A percentile compares a stretch with the other conserved stretches of the same genome.
phyloP scores from a whole-genome alignment of 2,888 invertebrate species.

The Drosophila nigricruria region DNA sequence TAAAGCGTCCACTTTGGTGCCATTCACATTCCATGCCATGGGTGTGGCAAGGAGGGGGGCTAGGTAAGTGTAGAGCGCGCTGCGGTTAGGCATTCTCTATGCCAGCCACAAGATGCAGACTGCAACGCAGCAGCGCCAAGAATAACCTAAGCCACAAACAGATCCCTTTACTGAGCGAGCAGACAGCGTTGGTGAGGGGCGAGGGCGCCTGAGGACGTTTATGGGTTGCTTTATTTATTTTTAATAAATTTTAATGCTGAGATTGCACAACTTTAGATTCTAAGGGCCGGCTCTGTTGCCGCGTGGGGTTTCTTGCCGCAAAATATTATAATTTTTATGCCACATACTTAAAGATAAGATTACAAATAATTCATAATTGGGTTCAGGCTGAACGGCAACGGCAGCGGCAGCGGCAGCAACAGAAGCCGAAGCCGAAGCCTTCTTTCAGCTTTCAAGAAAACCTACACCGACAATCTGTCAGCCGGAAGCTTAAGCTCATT shows the following conservation, averaged over 20 bases:
- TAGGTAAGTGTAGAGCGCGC: constrained; percentile 3
- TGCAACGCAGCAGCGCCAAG: constrained; percentile 26
- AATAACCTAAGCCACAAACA: constrained; percentile 37
- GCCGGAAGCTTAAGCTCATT: constrained; percentile 53
- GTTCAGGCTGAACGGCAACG: constrained; percentile 51
- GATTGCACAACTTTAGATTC: constrained; percentile 63
- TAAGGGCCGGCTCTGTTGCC: constrained; percentile 22
- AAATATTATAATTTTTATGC: constrained; percentile 76
- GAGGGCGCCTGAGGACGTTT: constrained; percentile 25
- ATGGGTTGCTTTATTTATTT: constrained; percentile 60
- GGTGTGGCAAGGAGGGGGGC: neutral
- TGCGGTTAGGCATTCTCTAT: constrained; percentile 66
- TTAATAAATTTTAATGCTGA: constrained; percentile 79
- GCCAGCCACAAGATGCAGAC: constrained; percentile 51
- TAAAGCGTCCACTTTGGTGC: constrained; percentile 80
- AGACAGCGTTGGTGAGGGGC: neutral
- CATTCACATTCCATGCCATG: constrained; percentile 65
- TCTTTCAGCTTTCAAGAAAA: constrained; percentile 23
- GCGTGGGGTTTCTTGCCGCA: constrained; percentile 72
- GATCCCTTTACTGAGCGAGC: constrained; percentile 32
- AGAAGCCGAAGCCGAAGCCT: constrained; percentile 6
- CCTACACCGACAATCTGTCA: constrained; percentile 32
- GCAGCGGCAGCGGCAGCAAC: constrained; percentile 12
- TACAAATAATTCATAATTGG: constrained; percentile 70
- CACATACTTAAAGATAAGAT: constrained; percentile 76